Conservation (phyloP, 2,888 invertebrate species). For the Proisotoma minuta region DNA sequence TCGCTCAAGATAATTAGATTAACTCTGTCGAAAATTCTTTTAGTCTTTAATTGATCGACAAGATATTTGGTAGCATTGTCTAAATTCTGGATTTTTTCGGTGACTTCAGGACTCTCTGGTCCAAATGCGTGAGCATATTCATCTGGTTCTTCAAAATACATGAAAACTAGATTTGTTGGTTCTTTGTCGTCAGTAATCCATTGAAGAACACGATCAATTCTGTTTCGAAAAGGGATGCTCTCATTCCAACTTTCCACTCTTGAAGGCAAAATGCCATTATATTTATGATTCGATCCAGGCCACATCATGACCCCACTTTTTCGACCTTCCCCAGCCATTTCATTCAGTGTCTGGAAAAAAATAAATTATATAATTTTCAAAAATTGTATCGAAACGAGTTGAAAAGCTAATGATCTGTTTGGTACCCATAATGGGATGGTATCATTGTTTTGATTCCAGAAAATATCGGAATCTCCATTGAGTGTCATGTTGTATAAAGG, state of each 20-base stretch:
- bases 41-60: conserved; percentile 55
- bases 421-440: conserved; percentile 42
- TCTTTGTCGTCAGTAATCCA: conserved; percentile 57
- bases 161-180: conserved; percentile 64
- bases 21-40: conserved; percentile 55
- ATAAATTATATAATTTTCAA: not conserved
- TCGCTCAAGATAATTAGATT: conserved; percentile 68
- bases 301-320: conserved; percentile 66
- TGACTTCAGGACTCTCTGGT: conserved; percentile 53
- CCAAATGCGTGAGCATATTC: conserved; percentile 58
- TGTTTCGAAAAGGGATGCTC: conserved; percentile 48
- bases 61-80: conserved; percentile 56
- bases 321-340: conserved; percentile 55
- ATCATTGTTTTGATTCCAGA: conserved; percentile 37
- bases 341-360: conserved; percentile 57
- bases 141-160: conserved; percentile 70
- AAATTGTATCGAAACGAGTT: not conserved
- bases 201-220: conserved; percentile 58
- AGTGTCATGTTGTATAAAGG: conserved; percentile 48
- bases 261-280: conserved; percentile 54
- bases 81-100: conserved; percentile 35
- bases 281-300: conserved; percentile 59
- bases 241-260: conserved; percentile 49
- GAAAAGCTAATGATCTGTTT: not conserved
- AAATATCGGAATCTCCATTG: conserved; percentile 16